phyloP scores from a whole-genome alignment of 2,888 invertebrate genomes.

The Drosophila longiperda region DNA sequence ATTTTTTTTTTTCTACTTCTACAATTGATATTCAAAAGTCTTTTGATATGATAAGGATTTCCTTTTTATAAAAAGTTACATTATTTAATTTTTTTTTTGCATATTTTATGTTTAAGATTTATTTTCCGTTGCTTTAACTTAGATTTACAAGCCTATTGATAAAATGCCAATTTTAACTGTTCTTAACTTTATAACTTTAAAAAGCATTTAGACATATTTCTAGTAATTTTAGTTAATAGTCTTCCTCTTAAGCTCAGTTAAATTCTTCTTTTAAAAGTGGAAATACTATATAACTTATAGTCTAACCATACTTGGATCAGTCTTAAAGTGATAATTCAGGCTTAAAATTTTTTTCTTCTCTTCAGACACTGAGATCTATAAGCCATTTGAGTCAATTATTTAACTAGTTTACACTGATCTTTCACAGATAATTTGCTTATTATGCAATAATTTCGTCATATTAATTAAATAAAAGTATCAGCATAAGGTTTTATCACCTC shows the following conservation, averaged over 20 bases:
- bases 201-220: not conserved
- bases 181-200: not conserved
- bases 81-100: not conserved
- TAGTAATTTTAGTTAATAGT: not conserved
- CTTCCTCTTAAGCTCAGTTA: not conserved
- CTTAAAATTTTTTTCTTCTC: not conserved
- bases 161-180: not conserved
- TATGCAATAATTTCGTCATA: not conserved
- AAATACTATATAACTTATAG: not conserved
- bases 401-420: not conserved
- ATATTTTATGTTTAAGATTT: not conserved
- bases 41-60: not conserved
- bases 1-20: not conserved
- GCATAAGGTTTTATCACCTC: not conserved
- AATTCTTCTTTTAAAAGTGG: not conserved
- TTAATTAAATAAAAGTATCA: not conserved
- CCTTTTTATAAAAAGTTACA: not conserved
- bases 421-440: not conserved
- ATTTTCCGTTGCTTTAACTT: not conserved
- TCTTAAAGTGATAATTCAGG: not conserved
- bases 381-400: not conserved
- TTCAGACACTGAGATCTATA: not conserved
- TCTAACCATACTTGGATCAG: not conserved
- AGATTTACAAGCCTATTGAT: not conserved
- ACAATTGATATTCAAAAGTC: not conserved